These are phyloP conservation scores for Semicossyphus pulcher DNA, from an alignment of 2,113 vertebrate genomes.

Conservation along the genomic window DNA sequence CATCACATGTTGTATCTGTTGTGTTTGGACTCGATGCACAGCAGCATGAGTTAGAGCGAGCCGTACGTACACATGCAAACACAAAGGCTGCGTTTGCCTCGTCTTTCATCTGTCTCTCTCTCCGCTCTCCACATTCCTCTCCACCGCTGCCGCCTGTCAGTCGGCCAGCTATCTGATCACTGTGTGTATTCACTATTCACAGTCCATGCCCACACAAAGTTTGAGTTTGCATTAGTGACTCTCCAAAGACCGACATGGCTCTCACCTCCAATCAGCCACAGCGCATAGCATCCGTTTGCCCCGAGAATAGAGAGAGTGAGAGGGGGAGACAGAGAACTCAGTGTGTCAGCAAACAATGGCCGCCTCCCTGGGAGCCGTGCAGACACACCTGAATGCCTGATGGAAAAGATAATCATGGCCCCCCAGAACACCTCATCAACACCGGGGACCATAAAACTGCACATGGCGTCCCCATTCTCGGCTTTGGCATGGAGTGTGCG, in stretches of 20 bases:
- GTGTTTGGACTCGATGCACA: constrained; percentile 2
- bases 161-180: constrained; percentile 72
- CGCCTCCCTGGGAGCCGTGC: constrained; percentile 71
- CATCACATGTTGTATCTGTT: too few species aligned
- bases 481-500: constrained; percentile 49
- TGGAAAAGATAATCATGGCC: constrained; percentile 87
- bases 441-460: constrained; percentile 83
- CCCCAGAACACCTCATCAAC: constrained; percentile 82
- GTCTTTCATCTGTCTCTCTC: constrained; percentile 56
- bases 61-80: constrained; percentile 35
- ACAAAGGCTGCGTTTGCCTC: constrained; percentile 39
- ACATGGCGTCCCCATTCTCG: constrained; percentile 75
- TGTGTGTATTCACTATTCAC: constrained; percentile 60
- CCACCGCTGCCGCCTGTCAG: constrained; percentile 65
- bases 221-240: constrained; percentile 69
- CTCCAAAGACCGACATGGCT: constrained; percentile 77
- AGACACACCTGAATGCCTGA: constrained; percentile 83
- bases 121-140: constrained; percentile 65
- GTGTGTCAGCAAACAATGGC: constrained; percentile 78
- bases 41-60: constrained; percentile 6
- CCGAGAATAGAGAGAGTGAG: constrained; percentile 54
- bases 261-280: constrained; percentile 81
- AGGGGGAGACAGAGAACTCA: constrained; percentile 44
- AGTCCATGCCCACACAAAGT: constrained; percentile 73
- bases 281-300: constrained; percentile 60